phyloP scores from a whole-genome alignment of 2,888 invertebrate species.

The Lypha dubia region DNA sequence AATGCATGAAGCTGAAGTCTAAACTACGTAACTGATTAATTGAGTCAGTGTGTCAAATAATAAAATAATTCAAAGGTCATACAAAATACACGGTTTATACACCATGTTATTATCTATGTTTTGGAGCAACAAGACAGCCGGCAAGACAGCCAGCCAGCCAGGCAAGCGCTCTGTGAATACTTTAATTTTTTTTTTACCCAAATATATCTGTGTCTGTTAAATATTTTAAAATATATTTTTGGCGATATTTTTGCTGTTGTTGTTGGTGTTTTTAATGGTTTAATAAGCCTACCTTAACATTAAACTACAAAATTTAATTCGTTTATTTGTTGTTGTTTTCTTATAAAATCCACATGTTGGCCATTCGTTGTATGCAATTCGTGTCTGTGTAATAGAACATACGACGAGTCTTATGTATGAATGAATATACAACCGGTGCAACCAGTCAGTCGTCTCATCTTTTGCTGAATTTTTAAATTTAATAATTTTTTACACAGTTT shows the following conservation, averaged over 20 bases:
- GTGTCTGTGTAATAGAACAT: slow-evolving; percentile 1
- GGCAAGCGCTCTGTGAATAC: slow-evolving; percentile 12
- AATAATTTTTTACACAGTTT: slow-evolving; percentile 68
- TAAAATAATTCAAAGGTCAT: slow-evolving; percentile 63
- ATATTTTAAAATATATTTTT: slow-evolving; percentile 21
- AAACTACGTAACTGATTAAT: slow-evolving; percentile 3
- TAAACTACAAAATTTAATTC: slow-evolving; percentile 78
- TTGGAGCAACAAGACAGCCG: slow-evolving; percentile 40
- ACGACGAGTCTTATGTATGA: neutral
- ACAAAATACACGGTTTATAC: slow-evolving; percentile 59
- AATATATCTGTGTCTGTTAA: slow-evolving; percentile 11
- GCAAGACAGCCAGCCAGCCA: neutral
- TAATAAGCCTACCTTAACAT: slow-evolving; percentile 81
- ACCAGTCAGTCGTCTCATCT: slow-evolving; percentile 68
- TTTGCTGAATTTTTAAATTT: slow-evolving; percentile 52
- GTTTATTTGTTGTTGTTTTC: slow-evolving; percentile 23
- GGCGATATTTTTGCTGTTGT: slow-evolving; percentile 4
- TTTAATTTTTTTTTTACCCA: neutral
- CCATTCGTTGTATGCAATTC: slow-evolving; percentile 69
- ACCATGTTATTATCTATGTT: slow-evolving; percentile 58
- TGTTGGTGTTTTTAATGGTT: neutral
- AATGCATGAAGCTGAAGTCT: neutral
- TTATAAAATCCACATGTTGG: slow-evolving; percentile 70
- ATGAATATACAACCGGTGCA: slow-evolving; percentile 66
- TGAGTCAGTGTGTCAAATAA: slow-evolving; percentile 47